phyloP scores from a whole-genome alignment of 2,888 invertebrate genomes.

The Augochlorella aurata region DNA sequence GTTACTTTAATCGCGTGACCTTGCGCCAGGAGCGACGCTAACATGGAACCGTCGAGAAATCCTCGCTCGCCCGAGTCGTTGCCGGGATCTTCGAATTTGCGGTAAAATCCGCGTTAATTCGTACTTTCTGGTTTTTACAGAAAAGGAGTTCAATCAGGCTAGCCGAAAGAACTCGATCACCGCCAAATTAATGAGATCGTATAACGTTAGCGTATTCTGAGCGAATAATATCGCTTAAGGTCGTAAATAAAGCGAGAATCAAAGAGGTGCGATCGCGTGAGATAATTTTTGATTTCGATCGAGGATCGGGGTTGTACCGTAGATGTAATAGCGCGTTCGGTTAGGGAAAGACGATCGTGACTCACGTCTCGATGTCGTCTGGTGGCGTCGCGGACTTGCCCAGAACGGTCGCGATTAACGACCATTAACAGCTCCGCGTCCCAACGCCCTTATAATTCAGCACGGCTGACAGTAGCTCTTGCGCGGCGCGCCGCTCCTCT shows the following conservation, averaged over 20 bases:
- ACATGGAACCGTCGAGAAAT: neutral
- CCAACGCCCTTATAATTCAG: constrained; percentile 58
- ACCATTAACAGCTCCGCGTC: constrained; percentile 61
- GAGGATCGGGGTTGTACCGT: neutral
- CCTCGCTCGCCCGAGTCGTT: neutral
- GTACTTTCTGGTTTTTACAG: neutral
- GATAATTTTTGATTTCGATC: neutral
- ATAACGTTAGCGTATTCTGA: no score
- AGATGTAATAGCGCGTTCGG: neutral
- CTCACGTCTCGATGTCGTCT: constrained; percentile 29
- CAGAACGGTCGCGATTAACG: constrained; percentile 52
- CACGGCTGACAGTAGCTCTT: constrained; percentile 62
- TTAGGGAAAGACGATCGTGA: constrained; percentile 17
- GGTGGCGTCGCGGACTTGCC: constrained; percentile 44
- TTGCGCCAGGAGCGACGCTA: neutral
- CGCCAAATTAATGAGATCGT: neutral
- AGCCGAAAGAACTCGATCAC: neutral
- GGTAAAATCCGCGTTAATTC: neutral
- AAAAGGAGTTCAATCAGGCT: no score
- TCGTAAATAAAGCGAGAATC: neutral
- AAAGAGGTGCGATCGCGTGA: neutral
- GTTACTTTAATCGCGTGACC: constrained; percentile 43
- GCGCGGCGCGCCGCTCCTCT: constrained; percentile 31
- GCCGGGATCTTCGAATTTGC: neutral
- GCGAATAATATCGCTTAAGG: neutral